Conservation (phyloP, 2,797 vertebrate genomes). For the Chelidonichthys spinosus region DNA sequence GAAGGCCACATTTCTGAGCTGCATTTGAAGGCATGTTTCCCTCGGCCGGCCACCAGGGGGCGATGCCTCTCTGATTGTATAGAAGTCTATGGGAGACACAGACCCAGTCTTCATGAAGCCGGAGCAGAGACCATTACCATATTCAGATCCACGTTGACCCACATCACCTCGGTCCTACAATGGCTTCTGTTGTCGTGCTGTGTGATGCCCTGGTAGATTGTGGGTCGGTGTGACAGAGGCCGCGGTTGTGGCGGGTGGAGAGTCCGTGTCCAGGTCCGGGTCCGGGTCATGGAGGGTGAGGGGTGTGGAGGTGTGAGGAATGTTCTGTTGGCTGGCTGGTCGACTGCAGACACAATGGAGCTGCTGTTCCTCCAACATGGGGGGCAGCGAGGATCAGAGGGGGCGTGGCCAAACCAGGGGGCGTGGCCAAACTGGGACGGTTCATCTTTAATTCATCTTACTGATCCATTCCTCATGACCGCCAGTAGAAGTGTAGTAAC, state of each 20-base stretch:
- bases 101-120: slow-evolving; percentile 43
- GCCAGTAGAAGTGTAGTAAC: background rate
- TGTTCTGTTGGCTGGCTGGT: slow-evolving; percentile 30
- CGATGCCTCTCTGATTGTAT: too few relatives aligned
- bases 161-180: slow-evolving; percentile 22
- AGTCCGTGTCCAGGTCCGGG: slow-evolving; percentile 30
- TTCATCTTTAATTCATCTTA: background rate
- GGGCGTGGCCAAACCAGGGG: background rate
- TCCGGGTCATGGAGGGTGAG: slow-evolving; percentile 28
- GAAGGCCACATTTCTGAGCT: too few relatives aligned
- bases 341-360: slow-evolving; percentile 50
- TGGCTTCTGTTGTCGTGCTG: slow-evolving; percentile 23
- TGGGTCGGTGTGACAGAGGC: slow-evolving; percentile 58
- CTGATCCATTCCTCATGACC: background rate
- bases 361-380: slow-evolving; percentile 29
- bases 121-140: slow-evolving; percentile 55
- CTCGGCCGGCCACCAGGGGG: too few relatives aligned
- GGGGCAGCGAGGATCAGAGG: background rate
- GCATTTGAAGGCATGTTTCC: too few relatives aligned
- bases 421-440: background rate
- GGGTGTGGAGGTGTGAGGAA: slow-evolving; percentile 53
- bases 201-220: slow-evolving; percentile 16
- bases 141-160: slow-evolving; percentile 54
- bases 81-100: slow-evolving; percentile 18
- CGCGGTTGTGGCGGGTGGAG: slow-evolving; percentile 27